A percentile compares a stretch with the other conserved stretches of the same genome.
Conservation (phyloP, 2,888 invertebrate genomes). For the Drosophila kuntzei region DNA sequence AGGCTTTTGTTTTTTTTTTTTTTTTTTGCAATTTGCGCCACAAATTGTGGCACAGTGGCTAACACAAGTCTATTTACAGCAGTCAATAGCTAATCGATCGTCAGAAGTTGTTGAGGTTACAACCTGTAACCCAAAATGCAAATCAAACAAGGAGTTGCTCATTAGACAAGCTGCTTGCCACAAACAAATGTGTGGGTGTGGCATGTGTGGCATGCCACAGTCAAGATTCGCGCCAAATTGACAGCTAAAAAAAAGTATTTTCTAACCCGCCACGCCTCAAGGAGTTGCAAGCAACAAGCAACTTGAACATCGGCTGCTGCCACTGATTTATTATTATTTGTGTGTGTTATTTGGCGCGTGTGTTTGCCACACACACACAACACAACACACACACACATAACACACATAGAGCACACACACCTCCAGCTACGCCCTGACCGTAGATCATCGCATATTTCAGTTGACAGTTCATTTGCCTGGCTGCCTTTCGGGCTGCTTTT, state of each 20-base stretch:
- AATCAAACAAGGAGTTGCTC: conserved; percentile 44
- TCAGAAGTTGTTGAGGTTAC: conserved; percentile 18
- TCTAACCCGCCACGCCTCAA: conserved; percentile 55
- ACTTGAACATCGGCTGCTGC: conserved; percentile 5
- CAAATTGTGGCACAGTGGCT: conserved; percentile 54
- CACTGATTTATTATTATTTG: conserved; percentile 61
- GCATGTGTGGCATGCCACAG: conserved; percentile 62
- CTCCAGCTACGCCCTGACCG: conserved; percentile 60
- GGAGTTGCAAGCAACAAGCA: conserved; percentile 13
- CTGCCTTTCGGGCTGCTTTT: neutral
- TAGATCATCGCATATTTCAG: conserved; percentile 71
- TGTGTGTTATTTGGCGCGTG: conserved; percentile 66
- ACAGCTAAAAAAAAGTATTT: conserved; percentile 63
- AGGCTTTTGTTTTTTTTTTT: conserved; percentile 9
- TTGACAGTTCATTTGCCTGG: conserved; percentile 78
- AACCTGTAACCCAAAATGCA: conserved; percentile 10
- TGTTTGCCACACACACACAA: conserved; percentile 52
- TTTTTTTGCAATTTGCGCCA: conserved; percentile 55
- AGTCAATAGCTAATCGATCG: conserved; percentile 5
- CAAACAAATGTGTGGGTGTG: conserved; percentile 72
- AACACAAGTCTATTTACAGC: conserved; percentile 38
- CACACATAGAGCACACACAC: conserved; percentile 45
- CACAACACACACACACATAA: conserved; percentile 54
- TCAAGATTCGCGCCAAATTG: conserved; percentile 63
- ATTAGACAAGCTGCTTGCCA: conserved; percentile 14